These are phyloP conservation scores for Stratiomys singularior DNA, from an alignment of 2,888 invertebrate species.

Conservation along the genomic window DNA sequence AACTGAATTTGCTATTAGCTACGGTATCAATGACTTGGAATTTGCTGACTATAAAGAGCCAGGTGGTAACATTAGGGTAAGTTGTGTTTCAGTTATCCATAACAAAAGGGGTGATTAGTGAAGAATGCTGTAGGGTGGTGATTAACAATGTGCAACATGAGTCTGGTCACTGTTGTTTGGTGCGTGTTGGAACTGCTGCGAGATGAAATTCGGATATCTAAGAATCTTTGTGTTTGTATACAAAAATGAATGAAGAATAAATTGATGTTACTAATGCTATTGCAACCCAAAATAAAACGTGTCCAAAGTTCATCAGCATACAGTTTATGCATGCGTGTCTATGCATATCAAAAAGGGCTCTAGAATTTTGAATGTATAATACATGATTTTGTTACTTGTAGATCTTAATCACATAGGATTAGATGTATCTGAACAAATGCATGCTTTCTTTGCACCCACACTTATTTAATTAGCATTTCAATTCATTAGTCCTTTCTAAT, in stretches of 20 bases:
- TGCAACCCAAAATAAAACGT: too few species aligned
- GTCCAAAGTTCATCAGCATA: neutral
- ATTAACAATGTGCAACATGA: neutral
- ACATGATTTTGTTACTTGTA: neutral
- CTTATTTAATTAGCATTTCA: neutral
- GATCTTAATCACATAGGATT: conserved; percentile 15
- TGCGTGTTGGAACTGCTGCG: neutral
- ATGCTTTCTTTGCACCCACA: conserved; percentile 7
- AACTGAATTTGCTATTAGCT: conserved; percentile 92
- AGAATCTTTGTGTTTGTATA: too few species aligned
- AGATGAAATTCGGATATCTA: conserved; percentile 5
- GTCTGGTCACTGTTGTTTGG: neutral
- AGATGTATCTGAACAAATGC: neutral
- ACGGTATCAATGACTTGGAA: conserved; percentile 90
- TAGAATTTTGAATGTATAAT: neutral
- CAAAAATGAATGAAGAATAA: too few species aligned
- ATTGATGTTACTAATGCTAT: too few species aligned
- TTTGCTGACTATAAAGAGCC: conserved; percentile 90
- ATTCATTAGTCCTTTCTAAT: neutral
- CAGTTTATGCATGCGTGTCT: conserved; percentile 34
- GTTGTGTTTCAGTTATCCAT: conserved; percentile 40
- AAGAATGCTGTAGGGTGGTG: neutral
- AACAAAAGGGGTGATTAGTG: conserved; percentile 9
- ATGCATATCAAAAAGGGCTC: neutral
- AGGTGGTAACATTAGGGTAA: conserved; percentile 91